Base-by-base conservation (phyloP, 2,797 vertebrate genomes). In the Babyrousa celebensis region DNA sequence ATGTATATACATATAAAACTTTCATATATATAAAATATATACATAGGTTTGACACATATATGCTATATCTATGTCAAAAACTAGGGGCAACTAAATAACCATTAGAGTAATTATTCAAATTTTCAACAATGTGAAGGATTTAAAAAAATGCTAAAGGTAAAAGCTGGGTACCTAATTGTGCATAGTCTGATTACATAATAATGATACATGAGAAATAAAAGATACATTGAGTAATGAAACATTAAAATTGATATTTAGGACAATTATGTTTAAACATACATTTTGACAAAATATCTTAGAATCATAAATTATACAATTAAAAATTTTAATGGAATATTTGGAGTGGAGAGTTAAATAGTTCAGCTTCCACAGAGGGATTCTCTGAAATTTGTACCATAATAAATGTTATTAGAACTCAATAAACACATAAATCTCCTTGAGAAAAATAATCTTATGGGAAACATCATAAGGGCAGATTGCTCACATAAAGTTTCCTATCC, bases 251-350 rank as follows among this genome's bases (percentile, higher is more conserved):
- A 62, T 82, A 70, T 16, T 89, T 67, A 79, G 21, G 11, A 36
- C 2, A 83, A 78, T 27, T 78, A 25, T 78, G 2, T 89, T 68
- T 79, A 72, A 87, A 62, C 12, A 60, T 43, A 4, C 17, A 83
- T 79, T 85, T 79, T 79, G 27, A 68, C 5, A 85, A 27, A 79
- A 54, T 58, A 62, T 72, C 1, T 67, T 68, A 32, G 29, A 74
- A 71, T 87, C 9, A 58, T 67, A 60, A 78, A 40, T 79, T 84
- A 3, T 71, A 29, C 21, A 71, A 67, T 63, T 52, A 80, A 40
- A 84, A 72, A 23, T 11, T 29, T 85, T 89, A 82, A 63, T 80
- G 62, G 85, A 60, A 29, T 87, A 40, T 20, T 72, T 93, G 16
- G 15, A 56, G 8, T 74, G 18, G 7, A 63, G 7, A 48, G 17